A percentile compares a stretch with the other conserved stretches of the same genome.
Conservation (phyloP, 2,888 invertebrate species). For the Acrobasis suavella region DNA sequence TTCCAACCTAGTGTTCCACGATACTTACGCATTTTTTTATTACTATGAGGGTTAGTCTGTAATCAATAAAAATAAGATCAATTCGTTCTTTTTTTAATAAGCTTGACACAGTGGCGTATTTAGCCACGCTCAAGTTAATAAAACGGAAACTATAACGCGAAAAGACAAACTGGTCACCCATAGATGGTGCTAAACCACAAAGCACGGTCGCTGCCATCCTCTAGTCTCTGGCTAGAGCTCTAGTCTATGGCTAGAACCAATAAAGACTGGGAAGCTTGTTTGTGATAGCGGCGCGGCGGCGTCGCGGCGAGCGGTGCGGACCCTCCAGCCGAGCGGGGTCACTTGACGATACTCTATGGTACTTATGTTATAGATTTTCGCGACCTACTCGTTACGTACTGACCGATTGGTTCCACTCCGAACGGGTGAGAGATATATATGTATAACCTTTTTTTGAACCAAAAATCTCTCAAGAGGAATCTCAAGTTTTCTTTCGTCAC, state of each 20-base stretch:
- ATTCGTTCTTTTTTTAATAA: too few species aligned
- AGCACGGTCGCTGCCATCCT: conserved; percentile 11
- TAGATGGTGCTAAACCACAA: not conserved
- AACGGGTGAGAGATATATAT: not conserved
- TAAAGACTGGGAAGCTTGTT: conserved; percentile 28
- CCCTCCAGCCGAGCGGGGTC: conserved; percentile 37
- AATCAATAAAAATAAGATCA: too few species aligned
- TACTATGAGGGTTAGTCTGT: too few species aligned
- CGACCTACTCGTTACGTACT: not conserved
- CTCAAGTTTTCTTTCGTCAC: too few species aligned
- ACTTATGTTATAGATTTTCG: conserved; percentile 10
- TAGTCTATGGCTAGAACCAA: conserved; percentile 15
- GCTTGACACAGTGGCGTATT: too few species aligned
- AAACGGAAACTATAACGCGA: too few species aligned
- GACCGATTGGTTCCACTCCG: not conserved
- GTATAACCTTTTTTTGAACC: too few species aligned
- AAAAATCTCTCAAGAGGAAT: too few species aligned
- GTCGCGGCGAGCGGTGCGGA: conserved; percentile 34
- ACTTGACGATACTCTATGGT: conserved; percentile 46
- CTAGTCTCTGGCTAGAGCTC: conserved; percentile 14
- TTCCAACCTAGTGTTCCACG: too few species aligned
- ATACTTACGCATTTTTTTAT: too few species aligned
- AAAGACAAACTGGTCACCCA: too few species aligned
- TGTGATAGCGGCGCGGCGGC: conserved; percentile 36
- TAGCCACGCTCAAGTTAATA: too few species aligned